These are phyloP conservation scores for Cygnus buccinator DNA, from an alignment of 2,113 vertebrate species.

Conservation along the genomic window DNA sequence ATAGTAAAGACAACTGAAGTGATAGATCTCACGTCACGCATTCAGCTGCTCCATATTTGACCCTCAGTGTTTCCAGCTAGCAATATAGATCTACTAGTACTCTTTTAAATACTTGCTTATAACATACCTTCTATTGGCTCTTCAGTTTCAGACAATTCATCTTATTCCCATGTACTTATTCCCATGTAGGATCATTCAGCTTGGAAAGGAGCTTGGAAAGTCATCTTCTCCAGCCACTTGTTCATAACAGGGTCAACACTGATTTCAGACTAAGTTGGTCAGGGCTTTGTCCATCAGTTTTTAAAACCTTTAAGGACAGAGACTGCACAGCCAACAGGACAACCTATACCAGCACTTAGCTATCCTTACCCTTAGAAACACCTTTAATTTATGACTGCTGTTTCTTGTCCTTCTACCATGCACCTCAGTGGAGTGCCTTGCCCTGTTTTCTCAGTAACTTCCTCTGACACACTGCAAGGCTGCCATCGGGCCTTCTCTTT, in stretches of 20 bases:
- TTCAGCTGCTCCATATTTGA: neutral
- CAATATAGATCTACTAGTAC: neutral
- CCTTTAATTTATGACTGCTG: neutral
- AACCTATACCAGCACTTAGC: neutral
- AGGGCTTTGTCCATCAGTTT: neutral
- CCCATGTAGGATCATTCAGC: neutral
- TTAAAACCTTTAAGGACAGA: neutral
- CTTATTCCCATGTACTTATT: neutral
- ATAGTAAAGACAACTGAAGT: neutral
- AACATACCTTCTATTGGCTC: neutral
- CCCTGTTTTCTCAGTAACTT: neutral
- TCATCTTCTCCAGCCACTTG: neutral
- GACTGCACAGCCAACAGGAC: rapidly evolving
- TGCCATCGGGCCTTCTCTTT: neutral
- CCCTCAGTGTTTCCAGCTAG: neutral
- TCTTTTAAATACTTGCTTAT: neutral
- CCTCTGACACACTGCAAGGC: rapidly evolving
- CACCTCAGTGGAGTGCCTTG: neutral
- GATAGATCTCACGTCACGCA: neutral
- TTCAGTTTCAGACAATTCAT: neutral
- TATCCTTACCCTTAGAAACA: neutral
- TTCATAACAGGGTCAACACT: neutral
- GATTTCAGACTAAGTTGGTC: neutral
- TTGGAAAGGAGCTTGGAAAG: neutral
- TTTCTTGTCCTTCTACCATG: neutral